Percentiles rank a stretch among this genome's conserved stretches.
phyloP scores from a whole-genome alignment of 2,797 vertebrate species.

The Apogon talboti region DNA sequence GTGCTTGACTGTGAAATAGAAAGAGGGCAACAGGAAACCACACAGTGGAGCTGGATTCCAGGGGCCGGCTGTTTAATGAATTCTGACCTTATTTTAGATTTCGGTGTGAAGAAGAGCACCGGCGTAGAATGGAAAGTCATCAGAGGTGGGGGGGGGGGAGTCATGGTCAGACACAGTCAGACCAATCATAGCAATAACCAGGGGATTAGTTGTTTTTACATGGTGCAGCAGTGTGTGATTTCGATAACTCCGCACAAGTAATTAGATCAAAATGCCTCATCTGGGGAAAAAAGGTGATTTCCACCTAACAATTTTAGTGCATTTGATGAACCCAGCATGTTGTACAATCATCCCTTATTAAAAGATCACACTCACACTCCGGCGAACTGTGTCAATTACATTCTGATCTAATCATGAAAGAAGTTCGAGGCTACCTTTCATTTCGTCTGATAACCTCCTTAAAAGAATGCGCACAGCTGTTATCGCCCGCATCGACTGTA shows the following conservation, averaged over 20 bases:
- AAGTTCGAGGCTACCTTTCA: constrained; percentile 46
- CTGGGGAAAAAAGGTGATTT: constrained; percentile 25
- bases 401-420: constrained; percentile 58
- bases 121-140: neutral
- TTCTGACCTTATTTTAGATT: constrained; percentile 17
- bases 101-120: constrained; percentile 8
- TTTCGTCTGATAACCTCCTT: constrained; percentile 58
- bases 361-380: constrained; percentile 43
- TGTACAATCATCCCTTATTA: constrained; percentile 34
- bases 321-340: constrained; percentile 58
- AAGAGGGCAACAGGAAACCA: constrained; percentile 17
- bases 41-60: neutral
- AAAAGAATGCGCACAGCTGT: constrained; percentile 27
- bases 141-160: neutral
- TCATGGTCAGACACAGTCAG: constrained; percentile 20
- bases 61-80: too few species aligned
- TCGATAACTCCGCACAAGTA: constrained; percentile 30
- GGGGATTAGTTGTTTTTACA: constrained; percentile 36
- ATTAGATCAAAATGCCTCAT: constrained; percentile 52
- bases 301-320: constrained; percentile 42
- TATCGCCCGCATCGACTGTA: constrained; percentile 52
- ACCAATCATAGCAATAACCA: constrained; percentile 26
- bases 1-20: constrained; percentile 42
- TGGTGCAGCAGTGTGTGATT: constrained; percentile 20
- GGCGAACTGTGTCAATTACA: constrained; percentile 61